Evolutionary conservation across 1,140 invertebrate genomes (phyloP).

Genomic region (Hyles vespertilio): DNA sequence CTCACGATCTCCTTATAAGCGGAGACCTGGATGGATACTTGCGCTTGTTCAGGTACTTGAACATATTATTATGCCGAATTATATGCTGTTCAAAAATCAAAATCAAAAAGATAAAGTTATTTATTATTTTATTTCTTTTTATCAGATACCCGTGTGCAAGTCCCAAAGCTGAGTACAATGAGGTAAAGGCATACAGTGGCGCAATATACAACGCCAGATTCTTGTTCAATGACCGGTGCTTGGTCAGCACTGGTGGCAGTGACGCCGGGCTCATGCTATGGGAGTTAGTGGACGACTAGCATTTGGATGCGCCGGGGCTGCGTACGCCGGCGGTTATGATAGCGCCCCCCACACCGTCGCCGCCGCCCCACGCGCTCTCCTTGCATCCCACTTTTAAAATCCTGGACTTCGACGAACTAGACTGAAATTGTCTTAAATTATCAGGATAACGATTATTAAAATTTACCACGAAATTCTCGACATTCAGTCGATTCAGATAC

Average conservation of each 20-base stretch:
- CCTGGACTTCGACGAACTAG: slow-evolving; percentile 58
- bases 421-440: slow-evolving; percentile 23
- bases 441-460: too few relatives aligned
- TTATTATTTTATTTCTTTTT: slow-evolving; percentile 2
- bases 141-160: slow-evolving; percentile 87
- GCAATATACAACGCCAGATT: slow-evolving; percentile 89
- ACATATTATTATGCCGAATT: not conserved
- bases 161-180: slow-evolving; percentile 90
- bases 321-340: slow-evolving; percentile 50
- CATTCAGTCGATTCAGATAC: too few relatives aligned
- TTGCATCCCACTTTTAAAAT: slow-evolving; percentile 47
- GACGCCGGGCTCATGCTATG: slow-evolving; percentile 95
- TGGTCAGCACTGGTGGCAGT: slow-evolving; percentile 93
- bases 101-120: not conserved
- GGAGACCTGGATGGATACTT: slow-evolving; percentile 95
- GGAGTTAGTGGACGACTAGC: slow-evolving; percentile 89
- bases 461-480: too few relatives aligned
- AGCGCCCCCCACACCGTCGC: slow-evolving; percentile 63
- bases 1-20: slow-evolving; percentile 88
- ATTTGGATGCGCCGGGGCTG: slow-evolving; percentile 42
- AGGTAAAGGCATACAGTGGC: slow-evolving; percentile 92
- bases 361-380: slow-evolving; percentile 34
- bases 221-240: slow-evolving; percentile 88
- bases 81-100: not conserved
- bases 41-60: slow-evolving; percentile 85